phyloP scores from a whole-genome alignment of 2,888 invertebrate species.

The Dryomyza anilis region DNA sequence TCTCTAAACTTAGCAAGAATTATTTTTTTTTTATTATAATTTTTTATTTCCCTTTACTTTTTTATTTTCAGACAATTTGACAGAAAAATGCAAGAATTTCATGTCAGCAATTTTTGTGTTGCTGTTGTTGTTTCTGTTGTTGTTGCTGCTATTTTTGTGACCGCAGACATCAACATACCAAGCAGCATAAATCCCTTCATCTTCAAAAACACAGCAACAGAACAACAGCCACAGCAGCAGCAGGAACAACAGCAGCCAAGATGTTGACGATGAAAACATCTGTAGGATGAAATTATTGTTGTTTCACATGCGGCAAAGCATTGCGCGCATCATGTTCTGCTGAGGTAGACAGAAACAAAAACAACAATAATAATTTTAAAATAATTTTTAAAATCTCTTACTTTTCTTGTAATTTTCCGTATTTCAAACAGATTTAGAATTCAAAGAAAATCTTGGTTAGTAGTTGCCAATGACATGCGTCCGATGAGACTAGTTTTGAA shows the following conservation, averaged over 20 bases:
- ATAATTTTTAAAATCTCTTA: no score
- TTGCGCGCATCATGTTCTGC: no score
- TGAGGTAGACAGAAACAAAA: no score
- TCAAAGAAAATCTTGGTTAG: no score
- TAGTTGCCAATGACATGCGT: no score
- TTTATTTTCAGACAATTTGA: conserved; percentile 16
- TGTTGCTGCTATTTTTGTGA: conserved; percentile 11
- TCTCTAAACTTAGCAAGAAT: not conserved
- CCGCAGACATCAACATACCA: not conserved
- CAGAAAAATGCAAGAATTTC: conserved; percentile 11
- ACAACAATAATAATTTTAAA: no score
- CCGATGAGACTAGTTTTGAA: no score
- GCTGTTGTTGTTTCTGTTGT: not conserved
- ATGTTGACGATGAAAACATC: not conserved
- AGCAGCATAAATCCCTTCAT: not conserved
- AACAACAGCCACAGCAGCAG: not conserved
- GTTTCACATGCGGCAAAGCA: not conserved
- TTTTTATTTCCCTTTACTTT: no score
- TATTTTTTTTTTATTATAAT: no score
- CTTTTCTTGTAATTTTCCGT: no score
- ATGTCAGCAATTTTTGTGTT: conserved; percentile 1
- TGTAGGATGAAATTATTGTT: not conserved
- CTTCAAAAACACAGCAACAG: not conserved
- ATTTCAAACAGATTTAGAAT: no score
- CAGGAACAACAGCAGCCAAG: not conserved